Percentiles rank a stretch among this genome's conserved stretches.
These are phyloP conservation scores for Ellobius talpinus DNA, from an alignment of 2,113 vertebrate genomes.

Conservation along the genomic window DNA sequence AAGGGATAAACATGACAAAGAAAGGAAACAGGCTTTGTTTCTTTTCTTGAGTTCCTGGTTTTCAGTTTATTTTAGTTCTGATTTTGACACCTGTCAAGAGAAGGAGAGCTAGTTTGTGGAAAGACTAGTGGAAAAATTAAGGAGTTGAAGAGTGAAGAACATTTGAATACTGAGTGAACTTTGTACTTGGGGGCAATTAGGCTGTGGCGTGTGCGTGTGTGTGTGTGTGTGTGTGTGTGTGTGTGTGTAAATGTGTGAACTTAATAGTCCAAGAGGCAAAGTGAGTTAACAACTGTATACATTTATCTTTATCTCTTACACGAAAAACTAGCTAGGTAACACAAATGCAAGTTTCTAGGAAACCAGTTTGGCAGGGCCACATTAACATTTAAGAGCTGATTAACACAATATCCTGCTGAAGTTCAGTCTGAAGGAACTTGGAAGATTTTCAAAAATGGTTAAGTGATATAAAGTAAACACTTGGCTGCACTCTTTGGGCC, in stretches of 20 bases:
- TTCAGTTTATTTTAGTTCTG: neutral
- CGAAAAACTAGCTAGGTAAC: conserved; percentile 33
- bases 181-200: neutral
- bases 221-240: neutral
- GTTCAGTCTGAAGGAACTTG: conserved; percentile 68
- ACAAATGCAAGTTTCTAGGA: neutral
- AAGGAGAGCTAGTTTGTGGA: neutral
- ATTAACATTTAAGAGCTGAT: neutral
- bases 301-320: conserved; percentile 20
- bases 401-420: conserved; percentile 42
- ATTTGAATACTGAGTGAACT: neutral
- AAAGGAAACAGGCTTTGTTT: neutral
- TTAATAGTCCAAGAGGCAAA: conserved; percentile 8
- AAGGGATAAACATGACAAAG: neutral
- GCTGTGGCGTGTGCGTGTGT: neutral
- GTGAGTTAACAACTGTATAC: neutral
- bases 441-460: conserved; percentile 41
- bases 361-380: conserved; percentile 10
- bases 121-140: neutral
- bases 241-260: conserved; percentile 1
- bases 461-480: conserved; percentile 52
- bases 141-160: neutral
- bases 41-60: conserved; percentile 10
- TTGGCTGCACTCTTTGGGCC: conserved; percentile 23
- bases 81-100: conserved; percentile 14